These are phyloP conservation scores for Oryzias celebensis DNA, from an alignment of 2,113 vertebrate species.

Conservation along the genomic window DNA sequence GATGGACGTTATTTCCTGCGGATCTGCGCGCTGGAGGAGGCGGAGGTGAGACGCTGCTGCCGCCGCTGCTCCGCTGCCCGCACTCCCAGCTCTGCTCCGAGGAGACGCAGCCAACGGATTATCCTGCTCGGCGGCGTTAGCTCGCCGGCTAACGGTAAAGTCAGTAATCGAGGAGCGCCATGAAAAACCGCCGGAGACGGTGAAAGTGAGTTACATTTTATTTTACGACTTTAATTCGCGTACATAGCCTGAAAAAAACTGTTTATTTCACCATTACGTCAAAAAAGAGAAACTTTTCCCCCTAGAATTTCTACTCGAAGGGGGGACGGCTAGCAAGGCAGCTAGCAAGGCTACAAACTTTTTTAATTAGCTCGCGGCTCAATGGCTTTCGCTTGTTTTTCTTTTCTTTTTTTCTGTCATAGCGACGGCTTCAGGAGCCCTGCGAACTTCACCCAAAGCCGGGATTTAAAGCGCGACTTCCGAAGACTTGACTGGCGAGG, in stretches of 20 bases:
- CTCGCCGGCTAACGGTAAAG: constrained; percentile 54
- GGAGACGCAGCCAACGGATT: constrained; percentile 53
- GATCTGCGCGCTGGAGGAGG: constrained; percentile 13
- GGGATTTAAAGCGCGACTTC: constrained; percentile 49
- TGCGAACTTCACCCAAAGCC: constrained; percentile 63
- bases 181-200: constrained; percentile 41
- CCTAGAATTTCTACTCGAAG: constrained; percentile 41
- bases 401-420: constrained; percentile 35
- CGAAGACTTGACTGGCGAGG: constrained; percentile 48
- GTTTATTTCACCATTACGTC: constrained; percentile 55
- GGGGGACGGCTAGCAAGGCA: constrained; percentile 55
- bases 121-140: constrained; percentile 56
- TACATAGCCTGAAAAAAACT: constrained; percentile 8
- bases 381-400: constrained; percentile 58
- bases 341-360: constrained; percentile 69
- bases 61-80: constrained; percentile 16
- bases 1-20: constrained; percentile 44
- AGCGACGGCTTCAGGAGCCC: constrained; percentile 50
- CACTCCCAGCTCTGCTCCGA: constrained; percentile 22
- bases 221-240: constrained; percentile 44
- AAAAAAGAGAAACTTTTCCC: constrained; percentile 34
- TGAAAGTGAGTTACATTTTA: constrained; percentile 48
- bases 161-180: constrained; percentile 27
- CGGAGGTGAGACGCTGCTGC: constrained; percentile 43
- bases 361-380: constrained; percentile 68